Evolutionary conservation across 2,888 invertebrate species (phyloP).

Genomic region (Oeneis ivallda): DNA sequence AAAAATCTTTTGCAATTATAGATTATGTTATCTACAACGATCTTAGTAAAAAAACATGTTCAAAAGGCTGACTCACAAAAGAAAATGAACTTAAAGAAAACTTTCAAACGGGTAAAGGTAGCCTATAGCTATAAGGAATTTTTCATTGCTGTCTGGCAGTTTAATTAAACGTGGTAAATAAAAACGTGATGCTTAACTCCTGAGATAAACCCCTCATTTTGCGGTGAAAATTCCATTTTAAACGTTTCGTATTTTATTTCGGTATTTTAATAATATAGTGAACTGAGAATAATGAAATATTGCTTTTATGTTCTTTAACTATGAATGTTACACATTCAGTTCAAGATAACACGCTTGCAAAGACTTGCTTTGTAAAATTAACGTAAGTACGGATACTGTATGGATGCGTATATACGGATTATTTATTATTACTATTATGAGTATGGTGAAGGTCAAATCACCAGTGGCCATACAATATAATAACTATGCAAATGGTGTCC

Average conservation of each 20-base stretch:
- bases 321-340: too few relatives aligned
- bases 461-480: too few relatives aligned
- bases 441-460: too few relatives aligned
- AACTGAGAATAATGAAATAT: not conserved
- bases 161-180: conserved; percentile 11
- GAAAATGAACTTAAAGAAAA: not conserved
- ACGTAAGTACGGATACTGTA: too few relatives aligned
- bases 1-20: not conserved
- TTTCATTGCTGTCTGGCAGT: conserved; percentile 2
- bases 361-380: too few relatives aligned
- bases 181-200: not conserved
- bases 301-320: too few relatives aligned
- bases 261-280: not conserved
- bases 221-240: conserved; percentile 1
- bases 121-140: not conserved
- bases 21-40: not conserved
- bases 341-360: too few relatives aligned
- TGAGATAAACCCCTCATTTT: not conserved
- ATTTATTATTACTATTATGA: too few relatives aligned
- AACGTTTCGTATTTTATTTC: not conserved
- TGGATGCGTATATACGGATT: too few relatives aligned
- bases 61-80: conserved; percentile 4
- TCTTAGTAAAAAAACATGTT: not conserved
- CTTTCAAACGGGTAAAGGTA: not conserved
- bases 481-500: too few relatives aligned